Evolutionary conservation across 2,888 invertebrate species (phyloP), one percentile per base, ranked within the genome.

Genomic region (Prosapia bicincta): DNA sequence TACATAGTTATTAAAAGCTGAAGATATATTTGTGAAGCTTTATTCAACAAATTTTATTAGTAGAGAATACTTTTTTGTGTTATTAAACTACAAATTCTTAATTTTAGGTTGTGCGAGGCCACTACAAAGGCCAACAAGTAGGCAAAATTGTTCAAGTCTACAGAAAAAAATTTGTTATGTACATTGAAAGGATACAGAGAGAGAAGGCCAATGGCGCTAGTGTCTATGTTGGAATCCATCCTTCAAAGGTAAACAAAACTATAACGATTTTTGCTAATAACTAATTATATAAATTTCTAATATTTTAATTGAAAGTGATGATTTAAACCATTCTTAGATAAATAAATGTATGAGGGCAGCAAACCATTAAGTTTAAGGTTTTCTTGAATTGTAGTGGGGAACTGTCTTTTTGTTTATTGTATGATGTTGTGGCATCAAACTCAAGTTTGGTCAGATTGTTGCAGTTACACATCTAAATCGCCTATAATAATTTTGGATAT

Each of bases 171-270:
- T 99, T 97, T 86, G 97, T 98, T 69, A 92, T 99, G 82, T 98
- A 99, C 88, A 96, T 99, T 86, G 99, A 99, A 88, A 92, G 99
- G 87, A 98, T 99, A 85, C 99, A 99, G 87, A 91, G 99, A 83
- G 99, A 99, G 85, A 99, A 99, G 85, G 98, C 98, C 77, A 99
- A 99, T 84, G 99, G 99, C 80, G 96, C 98, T 80, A 97, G 95
- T 81, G 99, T 98, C 72, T 97, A 98, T 84, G 98, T 99, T 80
- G 99, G 99, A 84, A 98, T 99, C 85, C 98, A 99, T 86, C 98
- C 99, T 80, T 98, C 98, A 82, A 99, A 99, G 90, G 96, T 96
- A 87, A 66, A 30, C 6, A n/a, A n/a, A n/a, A n/a, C n/a, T n/a
- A n/a, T n/a, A n/a, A n/a, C n/a, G n/a, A n/a, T n/a, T 69, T n/a